Conservation (phyloP, 2,888 invertebrate genomes). For the Poecilus cupreus region DNA sequence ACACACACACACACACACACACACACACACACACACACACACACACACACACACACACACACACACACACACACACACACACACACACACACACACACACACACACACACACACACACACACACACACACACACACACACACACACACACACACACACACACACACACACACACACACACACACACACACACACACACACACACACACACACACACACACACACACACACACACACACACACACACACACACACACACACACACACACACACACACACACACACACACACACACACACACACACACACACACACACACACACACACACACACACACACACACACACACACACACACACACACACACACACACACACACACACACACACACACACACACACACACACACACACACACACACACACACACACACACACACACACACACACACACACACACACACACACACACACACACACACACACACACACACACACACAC, state of each 20-base stretch:
- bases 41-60: conserved; percentile 3
- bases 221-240: conserved; percentile 3
- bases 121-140: conserved; percentile 3
- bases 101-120: conserved; percentile 3
- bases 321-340: conserved; percentile 3
- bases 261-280: conserved; percentile 3
- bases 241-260: conserved; percentile 3
- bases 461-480: conserved; percentile 3
- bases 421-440: conserved; percentile 3
- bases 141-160: conserved; percentile 3
- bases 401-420: conserved; percentile 3
- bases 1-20: conserved; percentile 3
- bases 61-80: conserved; percentile 3
- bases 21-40: conserved; percentile 3
- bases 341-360: conserved; percentile 3
- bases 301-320: conserved; percentile 3
- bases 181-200: conserved; percentile 3
- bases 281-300: conserved; percentile 3
- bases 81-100: conserved; percentile 3
- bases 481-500: conserved; percentile 3
- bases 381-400: conserved; percentile 3
- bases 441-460: conserved; percentile 3
- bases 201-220: conserved; percentile 3
- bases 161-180: conserved; percentile 3
- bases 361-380: conserved; percentile 3